phyloP scores from a whole-genome alignment of 2,113 vertebrate species.

The Camelus bactrianus region DNA sequence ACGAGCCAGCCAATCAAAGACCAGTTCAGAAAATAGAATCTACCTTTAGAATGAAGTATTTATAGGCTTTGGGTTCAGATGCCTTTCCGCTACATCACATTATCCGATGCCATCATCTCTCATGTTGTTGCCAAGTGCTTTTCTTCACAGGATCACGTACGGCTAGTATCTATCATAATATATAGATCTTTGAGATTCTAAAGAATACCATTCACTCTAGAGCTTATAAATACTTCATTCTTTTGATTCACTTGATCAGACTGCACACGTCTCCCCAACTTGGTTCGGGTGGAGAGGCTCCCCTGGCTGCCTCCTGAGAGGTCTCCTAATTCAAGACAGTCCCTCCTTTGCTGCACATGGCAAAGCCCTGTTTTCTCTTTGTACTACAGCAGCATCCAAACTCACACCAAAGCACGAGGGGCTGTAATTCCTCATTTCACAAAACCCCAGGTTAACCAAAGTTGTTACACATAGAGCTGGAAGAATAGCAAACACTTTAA shows the following conservation, averaged over 20 bases:
- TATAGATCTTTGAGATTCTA: neutral
- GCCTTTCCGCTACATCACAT: neutral
- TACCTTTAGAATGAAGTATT: neutral
- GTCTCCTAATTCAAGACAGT: conserved; percentile 41
- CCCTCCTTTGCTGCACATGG: neutral
- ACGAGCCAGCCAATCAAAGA: conserved; percentile 14
- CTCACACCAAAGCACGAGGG: neutral
- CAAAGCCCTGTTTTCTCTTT: neutral
- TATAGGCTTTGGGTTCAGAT: neutral
- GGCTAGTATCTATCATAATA: neutral
- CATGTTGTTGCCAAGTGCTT: neutral
- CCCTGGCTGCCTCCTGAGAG: neutral
- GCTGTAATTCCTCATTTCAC: neutral
- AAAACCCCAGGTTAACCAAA: neutral
- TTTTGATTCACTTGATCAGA: conserved; percentile 54
- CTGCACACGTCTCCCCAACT: neutral
- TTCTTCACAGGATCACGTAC: neutral
- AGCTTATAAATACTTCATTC: conserved; percentile 54
- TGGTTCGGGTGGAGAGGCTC: neutral
- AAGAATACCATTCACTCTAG: conserved; percentile 19
- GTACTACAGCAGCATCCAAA: neutral
- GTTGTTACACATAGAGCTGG: neutral
- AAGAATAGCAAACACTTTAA: neutral
- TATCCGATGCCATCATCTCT: neutral
- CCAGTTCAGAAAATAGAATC: neutral